Evolutionary conservation across 92 coral and sea anemone genomes (phyloP).

Genomic region (Bergia sp.): DNA sequence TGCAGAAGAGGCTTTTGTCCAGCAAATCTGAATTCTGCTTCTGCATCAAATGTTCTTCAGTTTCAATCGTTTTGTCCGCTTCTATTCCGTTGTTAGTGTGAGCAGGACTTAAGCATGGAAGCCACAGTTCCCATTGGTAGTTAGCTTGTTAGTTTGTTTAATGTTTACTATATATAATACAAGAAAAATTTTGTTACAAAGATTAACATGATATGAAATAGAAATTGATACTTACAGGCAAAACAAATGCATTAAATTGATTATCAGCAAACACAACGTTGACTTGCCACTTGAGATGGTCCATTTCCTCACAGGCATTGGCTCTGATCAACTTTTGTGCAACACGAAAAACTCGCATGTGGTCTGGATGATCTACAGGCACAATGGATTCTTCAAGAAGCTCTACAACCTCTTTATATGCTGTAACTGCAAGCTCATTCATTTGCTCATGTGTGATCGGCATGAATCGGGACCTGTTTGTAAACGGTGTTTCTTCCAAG

Average conservation of each 20-base stretch:
- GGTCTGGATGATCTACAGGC: conserved; percentile 88
- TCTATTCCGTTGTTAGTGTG: too few species aligned
- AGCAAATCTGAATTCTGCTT: too few species aligned
- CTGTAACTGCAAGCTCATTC: conserved; percentile 77
- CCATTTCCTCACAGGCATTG: conserved; percentile 75
- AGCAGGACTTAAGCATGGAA: too few species aligned
- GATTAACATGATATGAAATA: too few species aligned
- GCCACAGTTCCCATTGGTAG: too few species aligned
- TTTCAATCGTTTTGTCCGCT: too few species aligned
- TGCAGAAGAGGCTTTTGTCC: too few species aligned
- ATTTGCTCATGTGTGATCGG: conserved; percentile 87
- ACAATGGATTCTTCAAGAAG: conserved; percentile 67
- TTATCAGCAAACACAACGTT: conserved; percentile 50
- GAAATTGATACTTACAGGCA: conserved; percentile 72
- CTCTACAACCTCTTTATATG: conserved; percentile 77
- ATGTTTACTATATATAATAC: too few species aligned
- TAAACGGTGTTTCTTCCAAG: conserved; percentile 88
- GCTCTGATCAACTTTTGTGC: conserved; percentile 75
- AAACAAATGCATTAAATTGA: conserved; percentile 87
- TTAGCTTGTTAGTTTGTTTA: too few species aligned
- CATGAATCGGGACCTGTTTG: conserved; percentile 84
- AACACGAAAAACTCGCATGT: conserved; percentile 73
- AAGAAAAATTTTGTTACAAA: too few species aligned
- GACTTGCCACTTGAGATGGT: conserved; percentile 71
- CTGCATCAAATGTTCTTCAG: too few species aligned